Percentiles rank a stretch among this genome's conserved stretches.
Conservation (phyloP, 2,888 invertebrate genomes). For the Lasioglossum malachurum region DNA sequence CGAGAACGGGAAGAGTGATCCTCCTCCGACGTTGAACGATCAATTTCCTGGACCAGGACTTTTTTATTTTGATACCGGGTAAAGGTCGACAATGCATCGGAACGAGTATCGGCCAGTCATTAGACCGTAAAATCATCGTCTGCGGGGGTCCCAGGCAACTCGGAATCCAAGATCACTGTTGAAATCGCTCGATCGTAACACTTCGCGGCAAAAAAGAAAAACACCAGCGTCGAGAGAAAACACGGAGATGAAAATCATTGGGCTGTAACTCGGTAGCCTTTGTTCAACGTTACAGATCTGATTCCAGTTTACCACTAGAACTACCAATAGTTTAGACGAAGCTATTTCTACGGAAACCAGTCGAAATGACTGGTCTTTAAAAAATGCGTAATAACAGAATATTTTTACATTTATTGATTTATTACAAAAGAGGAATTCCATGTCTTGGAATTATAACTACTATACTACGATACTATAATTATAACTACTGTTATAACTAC, state of each 20-base stretch:
- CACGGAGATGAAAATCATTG: conserved; percentile 47
- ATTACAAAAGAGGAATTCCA: too few relatives aligned
- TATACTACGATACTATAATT: too few relatives aligned
- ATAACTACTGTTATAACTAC: too few relatives aligned
- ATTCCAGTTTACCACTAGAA: background rate
- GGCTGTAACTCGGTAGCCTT: conserved; percentile 38
- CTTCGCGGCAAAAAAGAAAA: conserved; percentile 36
- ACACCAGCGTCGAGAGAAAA: conserved; percentile 39
- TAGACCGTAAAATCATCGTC: conserved; percentile 81
- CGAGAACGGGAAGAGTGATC: background rate
- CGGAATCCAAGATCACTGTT: conserved; percentile 61
- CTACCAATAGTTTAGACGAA: too few relatives aligned
- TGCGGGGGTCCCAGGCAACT: conserved; percentile 74
- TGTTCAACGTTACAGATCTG: conserved; percentile 2
- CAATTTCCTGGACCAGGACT: conserved; percentile 21
- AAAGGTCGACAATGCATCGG: conserved; percentile 60
- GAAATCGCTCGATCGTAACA: conserved; percentile 75
- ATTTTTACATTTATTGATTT: too few relatives aligned
- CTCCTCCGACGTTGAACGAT: background rate
- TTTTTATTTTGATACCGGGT: conserved; percentile 26
- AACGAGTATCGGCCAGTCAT: conserved; percentile 54
- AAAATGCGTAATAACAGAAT: too few relatives aligned
- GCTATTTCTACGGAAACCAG: too few relatives aligned
- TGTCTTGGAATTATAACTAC: too few relatives aligned
- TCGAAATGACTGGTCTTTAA: too few relatives aligned